Evolutionary conservation across 2,113 vertebrate genomes (phyloP).

Genomic region (Solenodon paradoxus): DNA sequence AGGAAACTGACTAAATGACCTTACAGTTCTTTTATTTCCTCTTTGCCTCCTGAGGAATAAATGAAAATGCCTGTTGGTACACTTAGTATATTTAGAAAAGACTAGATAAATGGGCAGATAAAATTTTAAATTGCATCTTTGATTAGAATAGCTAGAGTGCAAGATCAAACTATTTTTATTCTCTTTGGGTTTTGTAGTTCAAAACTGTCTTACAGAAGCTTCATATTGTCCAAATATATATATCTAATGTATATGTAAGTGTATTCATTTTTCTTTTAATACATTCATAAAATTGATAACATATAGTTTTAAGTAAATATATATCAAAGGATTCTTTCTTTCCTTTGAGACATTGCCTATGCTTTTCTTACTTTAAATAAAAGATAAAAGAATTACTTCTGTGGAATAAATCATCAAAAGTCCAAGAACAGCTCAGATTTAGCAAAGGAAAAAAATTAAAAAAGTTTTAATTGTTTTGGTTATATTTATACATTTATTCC

Average conservation of each 20-base stretch:
- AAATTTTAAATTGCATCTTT: slow-evolving; percentile 29
- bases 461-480: not conserved
- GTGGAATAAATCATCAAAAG: not conserved
- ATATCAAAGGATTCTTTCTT: slow-evolving; percentile 12
- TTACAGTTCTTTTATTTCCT: slow-evolving; percentile 34
- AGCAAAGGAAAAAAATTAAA: slow-evolving; percentile 21
- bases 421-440: not conserved
- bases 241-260: too few relatives aligned
- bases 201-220: not conserved
- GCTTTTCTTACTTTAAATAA: slow-evolving; percentile 7
- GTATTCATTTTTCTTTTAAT: slow-evolving; percentile 42
- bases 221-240: slow-evolving; percentile 31
- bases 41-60: not conserved
- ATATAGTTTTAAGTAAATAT: slow-evolving; percentile 18
- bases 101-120: slow-evolving; percentile 43
- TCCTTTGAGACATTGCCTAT: not conserved
- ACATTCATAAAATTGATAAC: slow-evolving; percentile 8
- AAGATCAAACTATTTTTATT: slow-evolving; percentile 51
- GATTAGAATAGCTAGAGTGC: slow-evolving; percentile 42
- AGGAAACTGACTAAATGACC: slow-evolving; percentile 31
- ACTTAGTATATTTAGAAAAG: not conserved
- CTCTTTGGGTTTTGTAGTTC: slow-evolving; percentile 37
- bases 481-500: not conserved
- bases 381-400: not conserved
- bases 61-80: not conserved